phyloP scores from a whole-genome alignment of 2,797 vertebrate species.

The Heteromormyrus szaboi region DNA sequence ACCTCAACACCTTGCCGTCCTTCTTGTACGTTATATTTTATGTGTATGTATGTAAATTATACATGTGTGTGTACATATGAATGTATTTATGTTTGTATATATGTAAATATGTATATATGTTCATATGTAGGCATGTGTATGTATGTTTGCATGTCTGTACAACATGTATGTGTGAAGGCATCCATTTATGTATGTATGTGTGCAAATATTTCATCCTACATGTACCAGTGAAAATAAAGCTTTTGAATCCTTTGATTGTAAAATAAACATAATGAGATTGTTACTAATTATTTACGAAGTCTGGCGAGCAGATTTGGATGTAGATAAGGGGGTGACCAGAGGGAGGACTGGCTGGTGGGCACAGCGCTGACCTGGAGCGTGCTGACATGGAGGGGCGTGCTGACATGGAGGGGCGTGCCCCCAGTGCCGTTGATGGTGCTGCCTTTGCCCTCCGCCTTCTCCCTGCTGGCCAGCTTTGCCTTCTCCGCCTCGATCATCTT shows the following conservation, averaged over 20 bases:
- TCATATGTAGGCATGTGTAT: neutral
- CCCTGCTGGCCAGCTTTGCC: slow-evolving; percentile 82
- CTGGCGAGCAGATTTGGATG: neutral
- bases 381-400: slow-evolving; percentile 90
- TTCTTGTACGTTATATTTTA: neutral
- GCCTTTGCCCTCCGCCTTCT: slow-evolving; percentile 80
- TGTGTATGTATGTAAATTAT: neutral
- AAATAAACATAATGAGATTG: neutral
- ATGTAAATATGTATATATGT: neutral
- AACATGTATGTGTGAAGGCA: neutral
- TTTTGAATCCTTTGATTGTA: neutral
- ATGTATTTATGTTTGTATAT: neutral
- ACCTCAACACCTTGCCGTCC: neutral
- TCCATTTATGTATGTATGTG: neutral
- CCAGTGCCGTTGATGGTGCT: slow-evolving; percentile 87
- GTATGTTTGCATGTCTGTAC: neutral
- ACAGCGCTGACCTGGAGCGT: slow-evolving; percentile 72
- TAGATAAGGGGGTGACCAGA: neutral
- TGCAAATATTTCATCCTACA: neutral
- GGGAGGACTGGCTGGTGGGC: neutral
- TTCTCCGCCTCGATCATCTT: slow-evolving; percentile 91
- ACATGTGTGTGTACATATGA: neutral
- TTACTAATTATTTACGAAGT: neutral
- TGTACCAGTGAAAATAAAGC: neutral
- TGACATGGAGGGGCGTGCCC: slow-evolving; percentile 89